A percentile compares a stretch with the other conserved stretches of the same genome.
Evolutionary conservation across 2,113 vertebrate genomes (phyloP).

Genomic region (Ictalurus punctatus): DNA sequence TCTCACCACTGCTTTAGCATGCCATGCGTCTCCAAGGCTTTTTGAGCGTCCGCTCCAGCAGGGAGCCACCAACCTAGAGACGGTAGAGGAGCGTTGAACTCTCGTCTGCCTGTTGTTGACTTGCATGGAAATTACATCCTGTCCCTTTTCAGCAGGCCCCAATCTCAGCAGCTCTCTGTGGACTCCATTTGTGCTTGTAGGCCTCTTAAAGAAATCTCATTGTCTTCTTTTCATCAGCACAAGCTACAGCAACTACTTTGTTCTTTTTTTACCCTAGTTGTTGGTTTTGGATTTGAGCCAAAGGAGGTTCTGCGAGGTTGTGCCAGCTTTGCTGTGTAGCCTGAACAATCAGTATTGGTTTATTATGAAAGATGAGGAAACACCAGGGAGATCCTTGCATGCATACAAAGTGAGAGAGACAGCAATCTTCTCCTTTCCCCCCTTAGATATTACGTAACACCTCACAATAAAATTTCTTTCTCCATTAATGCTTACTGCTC

Average conservation of each 20-base stretch:
- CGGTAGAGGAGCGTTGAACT: conserved; percentile 4
- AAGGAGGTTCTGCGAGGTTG: conserved; percentile 18
- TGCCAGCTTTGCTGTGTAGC: conserved; percentile 32
- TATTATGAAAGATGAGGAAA: conserved; percentile 34
- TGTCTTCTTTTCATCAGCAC: conserved; percentile 34
- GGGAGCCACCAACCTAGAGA: conserved; percentile 16
- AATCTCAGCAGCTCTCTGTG: conserved; percentile 24
- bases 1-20: conserved; percentile 43
- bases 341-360: conserved; percentile 31
- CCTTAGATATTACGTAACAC: background rate
- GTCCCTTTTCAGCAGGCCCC: conserved; percentile 8
- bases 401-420: background rate
- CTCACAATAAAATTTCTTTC: background rate
- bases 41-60: background rate
- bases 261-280: conserved; percentile 18
- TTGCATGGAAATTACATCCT: conserved; percentile 32
- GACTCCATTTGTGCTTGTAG: conserved; percentile 2
- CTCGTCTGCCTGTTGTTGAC: conserved; percentile 33
- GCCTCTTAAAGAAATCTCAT: conserved; percentile 30
- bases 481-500: background rate
- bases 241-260: conserved; percentile 37
- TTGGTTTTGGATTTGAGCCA: conserved; percentile 39
- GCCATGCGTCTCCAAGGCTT: conserved; percentile 36
- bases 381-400: background rate
- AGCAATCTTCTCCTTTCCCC: background rate